Percentiles rank a stretch among this genome's conserved stretches.
These are phyloP conservation scores for Sesia apiformis DNA, from an alignment of 2,888 invertebrate genomes.

Conservation along the genomic window DNA sequence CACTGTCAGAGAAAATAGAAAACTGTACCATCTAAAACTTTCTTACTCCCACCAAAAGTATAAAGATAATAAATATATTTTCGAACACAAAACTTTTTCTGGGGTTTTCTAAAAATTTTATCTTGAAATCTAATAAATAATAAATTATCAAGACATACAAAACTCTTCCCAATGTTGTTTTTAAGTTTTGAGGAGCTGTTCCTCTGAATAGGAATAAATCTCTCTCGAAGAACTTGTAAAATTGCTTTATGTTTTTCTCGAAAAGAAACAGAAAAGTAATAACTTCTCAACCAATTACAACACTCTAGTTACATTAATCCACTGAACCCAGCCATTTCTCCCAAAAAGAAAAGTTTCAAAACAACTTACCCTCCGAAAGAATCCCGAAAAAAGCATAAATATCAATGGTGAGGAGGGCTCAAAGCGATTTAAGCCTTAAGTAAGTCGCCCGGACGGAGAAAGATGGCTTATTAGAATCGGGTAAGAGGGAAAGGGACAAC, in stretches of 20 bases:
- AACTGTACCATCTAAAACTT: neutral
- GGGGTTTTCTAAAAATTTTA: slow-evolving; percentile 23
- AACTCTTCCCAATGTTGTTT: slow-evolving; percentile 39
- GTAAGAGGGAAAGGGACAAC: slow-evolving; percentile 28
- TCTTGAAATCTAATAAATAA: slow-evolving; percentile 36
- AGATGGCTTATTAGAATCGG: slow-evolving; percentile 9
- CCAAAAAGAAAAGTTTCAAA: slow-evolving; percentile 56
- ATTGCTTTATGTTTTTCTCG: slow-evolving; percentile 56
- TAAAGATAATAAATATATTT: neutral
- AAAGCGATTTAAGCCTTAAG: slow-evolving; percentile 33
- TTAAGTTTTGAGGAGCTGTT: slow-evolving; percentile 45
- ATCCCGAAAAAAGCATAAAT: slow-evolving; percentile 59
- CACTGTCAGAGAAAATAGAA: too few relatives aligned
- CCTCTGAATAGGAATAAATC: slow-evolving; percentile 51
- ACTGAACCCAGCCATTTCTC: slow-evolving; percentile 41
- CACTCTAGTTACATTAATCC: slow-evolving; percentile 63
- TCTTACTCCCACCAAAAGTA: neutral
- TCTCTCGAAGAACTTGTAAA: slow-evolving; percentile 43
- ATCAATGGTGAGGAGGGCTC: slow-evolving; percentile 55
- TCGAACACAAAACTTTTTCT: slow-evolving; percentile 17
- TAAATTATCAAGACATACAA: slow-evolving; percentile 39
- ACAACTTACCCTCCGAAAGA: slow-evolving; percentile 49
- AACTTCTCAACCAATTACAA: slow-evolving; percentile 62
- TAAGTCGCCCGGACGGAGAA: slow-evolving; percentile 13
- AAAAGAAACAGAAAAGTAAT: slow-evolving; percentile 56